A percentile compares a stretch with the other conserved stretches of the same genome.
Conservation (phyloP, 2,113 vertebrate species). For the Rhombomys opimus region DNA sequence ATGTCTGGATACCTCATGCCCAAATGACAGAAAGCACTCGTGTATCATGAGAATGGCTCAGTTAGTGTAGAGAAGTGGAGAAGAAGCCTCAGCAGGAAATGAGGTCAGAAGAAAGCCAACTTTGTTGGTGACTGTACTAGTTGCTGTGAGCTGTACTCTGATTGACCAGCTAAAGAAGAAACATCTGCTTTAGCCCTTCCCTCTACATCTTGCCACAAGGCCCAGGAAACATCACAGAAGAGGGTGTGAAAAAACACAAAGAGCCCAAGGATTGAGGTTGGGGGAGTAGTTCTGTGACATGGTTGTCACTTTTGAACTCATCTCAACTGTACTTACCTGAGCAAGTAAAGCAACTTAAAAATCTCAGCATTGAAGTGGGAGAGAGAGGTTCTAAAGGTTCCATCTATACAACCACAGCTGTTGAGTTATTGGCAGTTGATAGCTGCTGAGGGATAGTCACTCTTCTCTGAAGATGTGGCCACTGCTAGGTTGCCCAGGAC, state of each 20-base stretch:
- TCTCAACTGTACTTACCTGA: not conserved
- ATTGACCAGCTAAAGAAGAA: not conserved
- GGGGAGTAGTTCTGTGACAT: not conserved
- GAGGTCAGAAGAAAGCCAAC: not conserved
- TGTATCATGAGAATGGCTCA: too few relatives aligned
- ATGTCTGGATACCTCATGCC: not conserved
- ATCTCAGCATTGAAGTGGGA: not conserved
- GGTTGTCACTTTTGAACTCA: too few relatives aligned
- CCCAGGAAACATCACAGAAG: not conserved
- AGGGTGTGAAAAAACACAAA: too few relatives aligned
- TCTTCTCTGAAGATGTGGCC: not conserved
- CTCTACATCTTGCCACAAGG: not conserved
- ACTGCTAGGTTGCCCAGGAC: not conserved
- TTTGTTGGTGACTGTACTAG: too few relatives aligned
- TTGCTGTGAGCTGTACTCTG: not conserved
- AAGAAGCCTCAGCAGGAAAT: rapidly evolving
- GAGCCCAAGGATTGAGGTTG: not conserved
- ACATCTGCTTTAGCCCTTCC: too few relatives aligned
- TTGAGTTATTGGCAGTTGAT: not conserved
- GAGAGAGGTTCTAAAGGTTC: too few relatives aligned
- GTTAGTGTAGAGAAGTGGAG: not conserved
- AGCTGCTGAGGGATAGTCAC: not conserved
- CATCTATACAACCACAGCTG: not conserved
- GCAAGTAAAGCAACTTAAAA: not conserved
- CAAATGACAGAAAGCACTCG: not conserved